Evolutionary conservation across 1,140 invertebrate species (phyloP), one percentile per base, ranked within the genome.

Genomic region (Bombus consobrinus): DNA sequence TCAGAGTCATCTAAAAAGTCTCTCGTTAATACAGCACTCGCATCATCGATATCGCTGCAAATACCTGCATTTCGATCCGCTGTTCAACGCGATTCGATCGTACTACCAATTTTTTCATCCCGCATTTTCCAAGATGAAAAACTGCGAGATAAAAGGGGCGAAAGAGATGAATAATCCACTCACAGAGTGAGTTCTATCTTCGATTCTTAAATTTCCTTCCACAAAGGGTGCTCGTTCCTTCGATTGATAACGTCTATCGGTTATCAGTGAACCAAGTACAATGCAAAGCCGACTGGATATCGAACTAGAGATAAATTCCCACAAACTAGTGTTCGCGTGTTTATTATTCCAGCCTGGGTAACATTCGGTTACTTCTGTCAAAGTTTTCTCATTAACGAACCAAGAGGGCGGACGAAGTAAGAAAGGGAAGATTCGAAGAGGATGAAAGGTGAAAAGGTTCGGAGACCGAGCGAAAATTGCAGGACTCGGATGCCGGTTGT

Each of bases 341-440:
- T 84, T 84, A 77, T 71, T 78, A 84, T 78, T 77, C 47, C 39
- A 41, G 37, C 39, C 6, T 53, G 41, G 81, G 5, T 5, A 9
- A 74, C 71, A 28, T 72, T 72, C 68, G 47, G 32, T 37, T 32
- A 66, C 41, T 53, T 53, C 41, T 25, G 32, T 37, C 22, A 28
- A 85, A 85, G 76, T 85, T 85, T 85, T 85, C 83, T 85, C 83
- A 77, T 85, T 85, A 85, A 80, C 76, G n/a, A 39, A 34, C 18
- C 39, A 22, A n/a, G n/a, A n/a, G 18, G 32, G 25, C 13, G 13
- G 18, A 3, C 39, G 69, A 72, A 41, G 59, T 62, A 62, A 62
- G n/a, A 68, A 32, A 37, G 34, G 34, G 32, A 68, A 37, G 34
- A 68, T 18, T 6, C 13, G 62, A 18, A 32, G 64, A 15, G 64